These are phyloP conservation scores for Loriculus beryllinus DNA, from an alignment of 2,797 vertebrate species.

Conservation along the genomic window DNA sequence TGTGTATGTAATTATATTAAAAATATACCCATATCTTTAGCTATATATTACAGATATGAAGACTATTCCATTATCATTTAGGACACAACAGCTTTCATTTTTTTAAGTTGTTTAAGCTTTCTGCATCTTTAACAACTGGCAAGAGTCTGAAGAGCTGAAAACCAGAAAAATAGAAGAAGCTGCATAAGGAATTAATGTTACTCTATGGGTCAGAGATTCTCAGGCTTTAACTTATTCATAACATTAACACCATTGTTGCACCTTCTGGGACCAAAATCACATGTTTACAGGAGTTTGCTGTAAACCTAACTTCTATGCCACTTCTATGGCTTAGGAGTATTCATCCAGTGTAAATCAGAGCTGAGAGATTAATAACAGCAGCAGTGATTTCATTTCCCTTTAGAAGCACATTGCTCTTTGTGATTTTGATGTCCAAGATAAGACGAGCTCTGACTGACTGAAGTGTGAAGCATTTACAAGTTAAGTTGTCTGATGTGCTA, in stretches of 20 bases:
- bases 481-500: not conserved
- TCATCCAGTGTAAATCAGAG: not conserved
- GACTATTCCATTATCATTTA: not conserved
- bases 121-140: not conserved
- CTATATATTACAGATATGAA: not conserved
- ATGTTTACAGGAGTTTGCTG: not conserved
- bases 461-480: not conserved
- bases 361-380: not conserved
- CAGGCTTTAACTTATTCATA: not conserved
- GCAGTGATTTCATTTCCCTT: not conserved
- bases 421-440: not conserved
- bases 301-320: too few relatives aligned
- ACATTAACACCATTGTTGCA: not conserved
- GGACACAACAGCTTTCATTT: not conserved
- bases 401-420: accelerated
- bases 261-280: not conserved
- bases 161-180: not conserved
- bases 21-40: not conserved
- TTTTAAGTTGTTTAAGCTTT: not conserved
- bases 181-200: not conserved
- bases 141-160: not conserved
- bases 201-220: not conserved
- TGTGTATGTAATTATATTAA: not conserved
- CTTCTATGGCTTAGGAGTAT: not conserved
- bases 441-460: not conserved